Evolutionary conservation across 2,113 vertebrate genomes (phyloP).

Genomic region (Paraplagusia blochii): DNA sequence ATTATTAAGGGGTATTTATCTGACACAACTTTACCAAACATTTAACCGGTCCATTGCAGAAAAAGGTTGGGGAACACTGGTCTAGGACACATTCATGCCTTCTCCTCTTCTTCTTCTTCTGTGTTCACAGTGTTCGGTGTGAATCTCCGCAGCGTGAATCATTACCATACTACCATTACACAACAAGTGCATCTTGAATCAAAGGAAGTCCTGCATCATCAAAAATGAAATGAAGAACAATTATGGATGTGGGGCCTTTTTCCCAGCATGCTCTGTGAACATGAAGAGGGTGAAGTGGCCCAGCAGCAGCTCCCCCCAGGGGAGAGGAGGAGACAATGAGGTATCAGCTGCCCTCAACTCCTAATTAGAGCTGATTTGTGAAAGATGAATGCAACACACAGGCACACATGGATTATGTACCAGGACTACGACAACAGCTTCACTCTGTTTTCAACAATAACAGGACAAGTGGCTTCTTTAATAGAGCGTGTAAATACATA

Average conservation of each 20-base stretch:
- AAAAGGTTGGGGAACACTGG: too few species aligned
- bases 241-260: neutral
- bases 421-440: neutral
- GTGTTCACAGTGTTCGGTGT: neutral
- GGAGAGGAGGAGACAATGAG: conserved; percentile 18
- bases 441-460: neutral
- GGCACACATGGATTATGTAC: conserved; percentile 2
- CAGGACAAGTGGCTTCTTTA: too few species aligned
- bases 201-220: conserved; percentile 26
- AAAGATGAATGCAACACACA: conserved; percentile 23
- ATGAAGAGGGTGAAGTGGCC: conserved; percentile 1
- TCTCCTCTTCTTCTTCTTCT: too few species aligned
- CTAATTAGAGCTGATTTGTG: conserved; percentile 43
- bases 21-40: too few species aligned
- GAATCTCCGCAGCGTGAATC: conserved; percentile 28
- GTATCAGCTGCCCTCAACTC: conserved; percentile 57
- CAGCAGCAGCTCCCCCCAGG: conserved; percentile 32
- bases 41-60: too few species aligned
- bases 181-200: conserved; percentile 31
- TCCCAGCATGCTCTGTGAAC: conserved; percentile 10
- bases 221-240: conserved; percentile 17
- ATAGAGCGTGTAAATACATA: too few species aligned
- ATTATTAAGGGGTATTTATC: too few species aligned
- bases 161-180: conserved; percentile 31
- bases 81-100: too few species aligned